Evolutionary conservation across 2,797 vertebrate genomes (phyloP).

Genomic region (Hemitrygon akajei): DNA sequence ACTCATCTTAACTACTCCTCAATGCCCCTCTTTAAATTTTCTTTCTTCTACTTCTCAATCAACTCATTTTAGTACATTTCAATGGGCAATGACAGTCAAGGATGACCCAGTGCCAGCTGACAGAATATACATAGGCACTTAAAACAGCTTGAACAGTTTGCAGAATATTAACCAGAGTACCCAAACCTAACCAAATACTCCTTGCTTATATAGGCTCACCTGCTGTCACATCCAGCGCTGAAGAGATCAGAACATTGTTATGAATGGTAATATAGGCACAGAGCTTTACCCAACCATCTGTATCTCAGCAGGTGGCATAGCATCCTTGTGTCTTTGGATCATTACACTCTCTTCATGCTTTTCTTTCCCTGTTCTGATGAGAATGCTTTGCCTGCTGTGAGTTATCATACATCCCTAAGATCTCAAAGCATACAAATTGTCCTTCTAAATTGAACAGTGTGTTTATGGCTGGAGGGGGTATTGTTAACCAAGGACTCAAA

Average conservation of each 20-base stretch:
- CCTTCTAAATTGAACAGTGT: conserved; percentile 56
- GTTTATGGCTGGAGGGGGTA: conserved; percentile 59
- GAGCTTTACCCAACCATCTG: neutral
- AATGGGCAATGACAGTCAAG: neutral
- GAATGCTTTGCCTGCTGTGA: conserved; percentile 85
- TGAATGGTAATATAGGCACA: neutral
- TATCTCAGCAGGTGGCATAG: neutral
- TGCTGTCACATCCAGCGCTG: neutral
- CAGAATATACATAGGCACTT: neutral
- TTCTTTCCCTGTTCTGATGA: conserved; percentile 82
- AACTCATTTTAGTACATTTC: neutral
- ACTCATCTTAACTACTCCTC: neutral
- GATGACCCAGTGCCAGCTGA: neutral
- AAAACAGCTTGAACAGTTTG: neutral
- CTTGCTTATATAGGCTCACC: neutral
- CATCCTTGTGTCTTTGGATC: neutral
- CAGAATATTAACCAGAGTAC: neutral
- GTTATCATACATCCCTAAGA: conserved; percentile 68
- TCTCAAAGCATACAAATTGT: conserved; percentile 60
- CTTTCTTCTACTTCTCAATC: neutral
- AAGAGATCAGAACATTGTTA: neutral
- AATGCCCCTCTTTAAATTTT: neutral
- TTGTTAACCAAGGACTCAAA: conserved; percentile 59
- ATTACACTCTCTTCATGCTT: neutral
- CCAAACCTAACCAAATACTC: neutral